Percentiles rank a stretch among this genome's conserved stretches.
phyloP scores from a whole-genome alignment of 2,113 vertebrate genomes.

The Romanogobio albipinnatus region DNA sequence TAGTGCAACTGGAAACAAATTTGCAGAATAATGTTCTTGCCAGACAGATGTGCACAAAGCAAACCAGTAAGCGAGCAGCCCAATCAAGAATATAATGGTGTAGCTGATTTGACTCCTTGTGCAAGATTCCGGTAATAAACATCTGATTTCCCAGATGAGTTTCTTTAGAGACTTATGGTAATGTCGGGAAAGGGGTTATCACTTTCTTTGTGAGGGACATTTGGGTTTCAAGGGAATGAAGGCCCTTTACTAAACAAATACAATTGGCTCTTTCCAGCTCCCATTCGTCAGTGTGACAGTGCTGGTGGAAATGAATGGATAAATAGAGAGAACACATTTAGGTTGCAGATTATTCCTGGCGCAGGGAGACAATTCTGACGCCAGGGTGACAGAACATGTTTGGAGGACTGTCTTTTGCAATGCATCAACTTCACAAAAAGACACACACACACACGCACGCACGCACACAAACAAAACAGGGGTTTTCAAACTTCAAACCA shows the following conservation, averaged over 20 bases:
- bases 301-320: slow-evolving; percentile 72
- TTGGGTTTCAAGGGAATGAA: slow-evolving; percentile 68
- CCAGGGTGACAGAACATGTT: neutral
- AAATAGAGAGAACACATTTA: slow-evolving; percentile 71
- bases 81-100: neutral
- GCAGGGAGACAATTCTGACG: neutral
- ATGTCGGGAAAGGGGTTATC: slow-evolving; percentile 37
- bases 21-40: slow-evolving; percentile 15
- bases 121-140: slow-evolving; percentile 34
- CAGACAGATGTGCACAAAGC: slow-evolving; percentile 12
- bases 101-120: slow-evolving; percentile 27
- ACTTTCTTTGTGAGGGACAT: slow-evolving; percentile 58
- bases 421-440: neutral
- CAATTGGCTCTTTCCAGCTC: slow-evolving; percentile 69
- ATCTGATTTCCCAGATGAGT: slow-evolving; percentile 23
- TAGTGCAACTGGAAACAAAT: slow-evolving; percentile 17
- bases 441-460: neutral
- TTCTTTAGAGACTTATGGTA: slow-evolving; percentile 40
- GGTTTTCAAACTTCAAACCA: neutral
- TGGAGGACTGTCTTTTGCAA: neutral
- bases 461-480: neutral
- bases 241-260: slow-evolving; percentile 66
- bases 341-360: slow-evolving; percentile 67
- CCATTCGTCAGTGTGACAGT: slow-evolving; percentile 77
- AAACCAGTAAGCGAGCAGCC: slow-evolving; percentile 10